Evolutionary conservation across 1,140 invertebrate species (phyloP), one percentile per base, ranked within the genome.

Genomic region (Saccostrea cuccullata): DNA sequence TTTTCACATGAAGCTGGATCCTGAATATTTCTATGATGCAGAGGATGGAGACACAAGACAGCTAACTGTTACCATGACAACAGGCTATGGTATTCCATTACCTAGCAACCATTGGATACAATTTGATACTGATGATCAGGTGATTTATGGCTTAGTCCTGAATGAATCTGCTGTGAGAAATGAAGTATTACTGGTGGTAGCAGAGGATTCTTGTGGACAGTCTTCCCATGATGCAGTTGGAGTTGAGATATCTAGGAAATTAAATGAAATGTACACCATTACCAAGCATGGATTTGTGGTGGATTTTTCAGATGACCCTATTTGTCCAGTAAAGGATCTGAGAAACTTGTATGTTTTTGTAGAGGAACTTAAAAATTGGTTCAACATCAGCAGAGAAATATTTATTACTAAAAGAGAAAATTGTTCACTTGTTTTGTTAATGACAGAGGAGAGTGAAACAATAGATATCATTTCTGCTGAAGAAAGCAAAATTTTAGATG

Each of bases 21-120:
- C 82, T 0, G 40, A 83, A 15, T 55, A 47, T n/a, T 83, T 83
- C 30, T 83, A 55, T 55, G 82, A 83, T 83, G 47, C 23, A 47
- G 82, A 83, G 11, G 82, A 83, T 83, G 82, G 82, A 5, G 47
- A 83, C 17, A 55, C 82, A 55, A 5, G 55, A 56, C 40, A 82
- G 67, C 15, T 86, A 77, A 26, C n/a, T 30, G 64, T 82, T 67
- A 86, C 55, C 36, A 73, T 86, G 70, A 82, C 86, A n/a, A 55
- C 55, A 26, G 67, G 55, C 1, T 82, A 77, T 58, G 70, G 86
- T 9, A 26, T 82, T 15, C 55, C 67, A 20, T 70, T 82, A 11
- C 86, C 55, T 56, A n/a, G 64, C 70, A 56, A 86, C n/a, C 70
- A 73, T 36, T 86, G 86, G 86, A 36, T 86, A 56, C 86, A 86